These are phyloP conservation scores for Puntigrus tetrazona DNA, from an alignment of 2,113 vertebrate genomes.

Conservation along the genomic window DNA sequence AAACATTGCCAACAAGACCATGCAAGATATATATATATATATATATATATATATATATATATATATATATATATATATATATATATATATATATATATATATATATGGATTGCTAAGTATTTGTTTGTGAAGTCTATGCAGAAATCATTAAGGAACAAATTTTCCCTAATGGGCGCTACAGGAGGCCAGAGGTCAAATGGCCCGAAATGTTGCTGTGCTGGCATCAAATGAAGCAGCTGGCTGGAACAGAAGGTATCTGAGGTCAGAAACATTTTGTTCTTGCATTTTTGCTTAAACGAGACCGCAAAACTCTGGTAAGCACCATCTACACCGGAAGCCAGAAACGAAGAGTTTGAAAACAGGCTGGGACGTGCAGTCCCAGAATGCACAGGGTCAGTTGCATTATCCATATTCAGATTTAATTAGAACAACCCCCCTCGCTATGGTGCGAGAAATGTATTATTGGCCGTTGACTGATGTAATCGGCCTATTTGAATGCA, in stretches of 20 bases:
- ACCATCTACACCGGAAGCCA: neutral
- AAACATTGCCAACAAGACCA: neutral
- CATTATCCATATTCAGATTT: slow-evolving; percentile 32
- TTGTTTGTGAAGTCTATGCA: neutral
- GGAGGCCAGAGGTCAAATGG: slow-evolving; percentile 14
- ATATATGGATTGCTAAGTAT: slow-evolving; percentile 14
- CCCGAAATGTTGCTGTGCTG: slow-evolving; percentile 13
- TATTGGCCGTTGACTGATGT: slow-evolving; percentile 50
- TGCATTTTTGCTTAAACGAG: slow-evolving; percentile 14
- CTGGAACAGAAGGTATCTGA: slow-evolving; percentile 40
- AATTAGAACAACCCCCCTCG: slow-evolving; percentile 44
- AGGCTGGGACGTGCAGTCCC: neutral
- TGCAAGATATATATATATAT: neutral
- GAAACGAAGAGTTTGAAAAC: neutral
- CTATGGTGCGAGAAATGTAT: slow-evolving; percentile 25
- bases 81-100: neutral
- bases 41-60: neutral
- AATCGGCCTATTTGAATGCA: slow-evolving; percentile 43
- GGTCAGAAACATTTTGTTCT: slow-evolving; percentile 41
- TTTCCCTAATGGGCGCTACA: slow-evolving; percentile 25
- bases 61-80: neutral
- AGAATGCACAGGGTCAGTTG: slow-evolving; percentile 24
- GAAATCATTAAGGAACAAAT: slow-evolving; percentile 40
- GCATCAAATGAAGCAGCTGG: slow-evolving; percentile 22
- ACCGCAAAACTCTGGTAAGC: neutral